Percentiles rank a stretch among this genome's conserved stretches.
Conservation (phyloP, 2,888 invertebrate species). For the Seira sanloemensis region DNA sequence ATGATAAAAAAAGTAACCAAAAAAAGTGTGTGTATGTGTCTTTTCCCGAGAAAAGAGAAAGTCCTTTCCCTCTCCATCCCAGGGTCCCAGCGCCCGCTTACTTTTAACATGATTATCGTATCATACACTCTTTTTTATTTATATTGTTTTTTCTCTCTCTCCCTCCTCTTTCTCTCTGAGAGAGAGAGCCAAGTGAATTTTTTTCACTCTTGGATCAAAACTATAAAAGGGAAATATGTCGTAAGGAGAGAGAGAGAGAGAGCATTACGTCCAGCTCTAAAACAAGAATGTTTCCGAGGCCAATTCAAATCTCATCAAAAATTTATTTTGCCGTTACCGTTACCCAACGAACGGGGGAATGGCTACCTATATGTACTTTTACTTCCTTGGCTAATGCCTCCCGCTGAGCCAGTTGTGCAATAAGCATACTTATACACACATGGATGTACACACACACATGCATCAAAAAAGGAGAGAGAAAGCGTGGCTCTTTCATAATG, state of each 20-base stretch:
- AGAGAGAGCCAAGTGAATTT: background rate
- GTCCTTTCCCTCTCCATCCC: background rate
- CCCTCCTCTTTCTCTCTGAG: background rate
- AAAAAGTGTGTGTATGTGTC: background rate
- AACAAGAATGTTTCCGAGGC: conserved; percentile 35
- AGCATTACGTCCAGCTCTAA: background rate
- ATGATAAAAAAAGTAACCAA: background rate
- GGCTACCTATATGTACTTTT: background rate
- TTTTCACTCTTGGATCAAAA: conserved; percentile 8
- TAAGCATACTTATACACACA: no score
- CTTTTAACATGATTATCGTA: conserved; percentile 19
- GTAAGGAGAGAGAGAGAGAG: background rate
- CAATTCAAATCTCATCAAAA: conserved; percentile 61
- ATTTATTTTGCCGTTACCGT: conserved; percentile 48
- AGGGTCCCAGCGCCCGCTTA: conserved; percentile 4
- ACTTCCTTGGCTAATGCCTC: background rate
- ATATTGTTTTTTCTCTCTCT: conserved; percentile 18
- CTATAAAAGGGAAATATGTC: background rate
- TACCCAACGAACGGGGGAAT: background rate
- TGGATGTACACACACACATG: no score
- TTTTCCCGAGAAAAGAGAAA: background rate
- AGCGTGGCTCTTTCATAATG: no score
- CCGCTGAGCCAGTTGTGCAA: background rate
- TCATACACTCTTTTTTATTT: conserved; percentile 50
- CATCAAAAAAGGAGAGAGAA: background rate